Base-by-base conservation (phyloP, 1,140 invertebrate species). In the Drosophila kikkawai region DNA sequence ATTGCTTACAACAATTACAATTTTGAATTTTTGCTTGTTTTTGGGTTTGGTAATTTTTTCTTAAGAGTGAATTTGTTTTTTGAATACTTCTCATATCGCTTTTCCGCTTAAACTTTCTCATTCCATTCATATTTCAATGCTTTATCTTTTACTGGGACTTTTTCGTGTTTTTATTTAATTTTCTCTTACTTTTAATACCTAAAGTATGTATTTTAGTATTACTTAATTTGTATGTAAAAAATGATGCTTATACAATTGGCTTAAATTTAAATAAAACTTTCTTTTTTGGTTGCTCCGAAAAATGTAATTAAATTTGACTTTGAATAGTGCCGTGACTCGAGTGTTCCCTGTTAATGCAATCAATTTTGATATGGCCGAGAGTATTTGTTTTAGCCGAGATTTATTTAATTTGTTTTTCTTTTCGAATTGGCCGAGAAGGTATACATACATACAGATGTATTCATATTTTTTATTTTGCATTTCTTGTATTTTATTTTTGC, bases 161-260 rank as follows among this genome's bases (percentile, higher is more conserved):
- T 32, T 81, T 57, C 41, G 29, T 17, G 26, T 59, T 67, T 67
- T 51, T 34, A 79, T 76, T 80, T 71, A 63, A 74, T 65, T 82
- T 82, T 68, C n/a, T 57, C 71, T 80, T 88, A 83, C 73, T 70
- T 84, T 84, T 74, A 87, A 84, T 79, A 80, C 80, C 87, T 87
- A 85, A 90, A 85, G 76, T 82, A 85, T 77, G 76, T 73, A 74
- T 51, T 79, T 68, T 76, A 76, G 12, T 60, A 50, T 68, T 71
- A 59, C 68, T 74, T 76, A 69, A 71, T 68, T 77, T 69, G 9
- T 71, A 65, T 64, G 48, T 77, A 79, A 87, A 91, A 91, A 91
- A 87, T 91, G 87, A 91, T 84, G 87, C 82, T 91, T 84, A 91
- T 76, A 74, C 87, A 75, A 75, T 87, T 87, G 84, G 84, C 84